A percentile compares a stretch with the other conserved stretches of the same genome.
phyloP scores from a whole-genome alignment of 2,113 vertebrate genomes.

The Cavia aperea region DNA sequence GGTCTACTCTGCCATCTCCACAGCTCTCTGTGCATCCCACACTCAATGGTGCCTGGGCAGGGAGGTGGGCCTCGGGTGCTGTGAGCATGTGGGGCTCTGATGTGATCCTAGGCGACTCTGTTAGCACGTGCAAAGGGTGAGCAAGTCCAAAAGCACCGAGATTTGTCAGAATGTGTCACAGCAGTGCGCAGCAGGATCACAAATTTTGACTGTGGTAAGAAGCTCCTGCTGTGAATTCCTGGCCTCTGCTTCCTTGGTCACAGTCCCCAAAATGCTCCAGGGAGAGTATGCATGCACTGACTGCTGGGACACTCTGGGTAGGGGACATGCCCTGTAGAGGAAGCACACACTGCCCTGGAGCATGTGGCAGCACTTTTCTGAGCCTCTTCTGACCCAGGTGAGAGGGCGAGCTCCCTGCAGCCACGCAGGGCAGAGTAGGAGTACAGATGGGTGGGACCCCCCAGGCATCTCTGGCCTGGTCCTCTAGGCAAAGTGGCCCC shows the following conservation, averaged over 20 bases:
- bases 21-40: accelerated
- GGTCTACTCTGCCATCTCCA: accelerated
- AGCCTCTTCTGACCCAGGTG: neutral
- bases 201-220: neutral
- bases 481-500: neutral
- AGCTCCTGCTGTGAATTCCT: neutral
- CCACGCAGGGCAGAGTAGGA: neutral
- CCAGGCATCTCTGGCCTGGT: too few species aligned
- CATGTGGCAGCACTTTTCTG: accelerated
- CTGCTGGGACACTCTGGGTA: neutral
- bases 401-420: accelerated
- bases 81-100: accelerated
- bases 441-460: accelerated
- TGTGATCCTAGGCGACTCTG: neutral
- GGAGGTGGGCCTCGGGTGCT: accelerated
- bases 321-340: accelerated
- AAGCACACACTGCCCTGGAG: neutral
- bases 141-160: neutral
- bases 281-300: accelerated
- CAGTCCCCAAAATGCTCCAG: neutral
- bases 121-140: accelerated
- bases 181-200: accelerated
- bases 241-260: neutral
- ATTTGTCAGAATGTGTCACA: neutral
- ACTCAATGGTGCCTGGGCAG: accelerated